Evolutionary conservation across 2,888 invertebrate genomes (phyloP), one percentile per base, ranked within the genome.

Genomic region (Bombylius major): DNA sequence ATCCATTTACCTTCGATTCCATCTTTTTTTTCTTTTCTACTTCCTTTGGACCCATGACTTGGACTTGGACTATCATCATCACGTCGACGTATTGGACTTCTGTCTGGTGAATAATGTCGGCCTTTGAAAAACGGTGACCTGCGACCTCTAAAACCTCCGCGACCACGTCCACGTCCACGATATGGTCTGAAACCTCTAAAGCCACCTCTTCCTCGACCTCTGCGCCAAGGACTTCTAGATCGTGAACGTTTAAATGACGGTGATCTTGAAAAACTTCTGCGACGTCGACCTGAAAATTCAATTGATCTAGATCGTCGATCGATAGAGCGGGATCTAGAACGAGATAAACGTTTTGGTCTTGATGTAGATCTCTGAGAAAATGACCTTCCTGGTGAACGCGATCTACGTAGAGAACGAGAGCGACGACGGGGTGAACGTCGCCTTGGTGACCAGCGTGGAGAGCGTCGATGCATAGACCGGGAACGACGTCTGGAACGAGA

Each of bases 161-260:
- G 76, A 65, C 63, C 79, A 68, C 66, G 77, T 67, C 61, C 78
- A 4, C 79, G 78, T 53, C 82, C 79, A 46, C 79, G 78, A 69
- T 77, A 78, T 56, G 76, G 76, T 5, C 59, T 50, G 47, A 87
- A 1, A 86, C 87, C 60, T 54, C 51, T 23, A 36, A 56, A 36
- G 3, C 45, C 47, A 12, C 56, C 56, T 23, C 57, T 50, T 45
- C 58, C 39, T 12, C 59, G 45, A 42, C 58, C 58, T 47, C 55
- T 53, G 11, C 60, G 57, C 50, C 58, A 53, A 11, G 60, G 53
- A 51, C 60, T 60, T 3, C 65, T 58, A 12, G 63, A 63, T 14
- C 68, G 63, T 6, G 62, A 60, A 11, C 73, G 63, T 48, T 72
- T 69, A 53, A 69, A 70, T 12, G 72, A 70, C 11, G 31, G 33